These are phyloP conservation scores for Echinops telfairi DNA, from an alignment of 2,113 vertebrate species.

Conservation along the genomic window DNA sequence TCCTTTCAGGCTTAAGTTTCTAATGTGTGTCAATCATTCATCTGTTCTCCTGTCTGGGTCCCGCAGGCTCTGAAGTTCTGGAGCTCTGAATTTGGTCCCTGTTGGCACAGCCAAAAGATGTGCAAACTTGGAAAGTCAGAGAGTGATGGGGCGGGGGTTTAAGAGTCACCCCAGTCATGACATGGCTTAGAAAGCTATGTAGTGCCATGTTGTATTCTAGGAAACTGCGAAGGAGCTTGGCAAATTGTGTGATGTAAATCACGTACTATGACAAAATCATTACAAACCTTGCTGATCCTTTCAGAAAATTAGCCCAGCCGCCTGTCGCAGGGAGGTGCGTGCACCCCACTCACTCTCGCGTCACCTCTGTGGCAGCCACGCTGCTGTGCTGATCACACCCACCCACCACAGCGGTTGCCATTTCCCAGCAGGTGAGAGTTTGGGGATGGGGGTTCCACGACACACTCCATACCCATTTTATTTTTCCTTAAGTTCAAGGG, in stretches of 20 bases:
- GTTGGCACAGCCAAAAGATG: neutral
- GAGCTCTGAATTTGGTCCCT: neutral
- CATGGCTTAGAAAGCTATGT: neutral
- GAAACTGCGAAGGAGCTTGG: neutral
- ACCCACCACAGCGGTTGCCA: neutral
- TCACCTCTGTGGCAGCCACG: no score
- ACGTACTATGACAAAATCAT: conserved; percentile 33
- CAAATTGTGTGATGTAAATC: conserved; percentile 25
- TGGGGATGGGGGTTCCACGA: neutral
- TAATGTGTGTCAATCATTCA: neutral
- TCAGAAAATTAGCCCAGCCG: conserved; percentile 22
- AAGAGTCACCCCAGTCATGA: neutral
- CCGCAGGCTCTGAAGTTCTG: conserved; percentile 32
- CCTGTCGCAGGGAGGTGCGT: neutral
- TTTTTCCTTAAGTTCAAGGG: conserved; percentile 42
- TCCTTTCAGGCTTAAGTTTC: neutral
- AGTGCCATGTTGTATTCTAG: neutral
- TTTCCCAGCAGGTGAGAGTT: neutral
- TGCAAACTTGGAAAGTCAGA: neutral
- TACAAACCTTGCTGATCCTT: conserved; percentile 33
- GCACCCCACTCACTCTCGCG: no score
- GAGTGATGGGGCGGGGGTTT: neutral
- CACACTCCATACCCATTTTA: neutral
- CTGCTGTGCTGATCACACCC: no score
- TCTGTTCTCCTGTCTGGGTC: neutral